Conservation (phyloP, 2,888 invertebrate species). For the Rhopalosiphum nymphaeae region DNA sequence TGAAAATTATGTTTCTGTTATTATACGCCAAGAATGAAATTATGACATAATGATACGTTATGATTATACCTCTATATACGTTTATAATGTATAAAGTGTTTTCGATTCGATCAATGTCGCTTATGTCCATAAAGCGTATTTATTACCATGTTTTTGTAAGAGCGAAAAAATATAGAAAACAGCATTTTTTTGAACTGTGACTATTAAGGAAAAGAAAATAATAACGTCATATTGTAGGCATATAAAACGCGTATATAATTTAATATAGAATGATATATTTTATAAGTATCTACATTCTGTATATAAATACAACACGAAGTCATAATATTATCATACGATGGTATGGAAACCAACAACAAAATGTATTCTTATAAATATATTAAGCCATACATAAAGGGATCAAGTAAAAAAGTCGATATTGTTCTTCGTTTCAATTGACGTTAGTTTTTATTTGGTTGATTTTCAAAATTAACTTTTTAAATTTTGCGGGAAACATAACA, state of each 20-base stretch:
- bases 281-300: neutral
- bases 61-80: neutral
- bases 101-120: neutral
- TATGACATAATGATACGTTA: conserved; percentile 33
- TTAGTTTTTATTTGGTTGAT: neutral
- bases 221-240: neutral
- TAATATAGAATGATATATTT: neutral
- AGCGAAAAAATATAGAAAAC: neutral
- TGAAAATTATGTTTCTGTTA: neutral
- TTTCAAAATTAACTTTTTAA: neutral
- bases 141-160: neutral
- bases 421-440: neutral
- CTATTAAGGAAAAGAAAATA: neutral
- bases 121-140: neutral
- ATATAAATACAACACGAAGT: neutral
- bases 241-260: neutral
- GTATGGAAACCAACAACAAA: neutral
- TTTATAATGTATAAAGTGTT: neutral
- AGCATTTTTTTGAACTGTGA: neutral
- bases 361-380: neutral
- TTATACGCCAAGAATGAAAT: neutral
- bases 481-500: neutral
- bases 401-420: neutral
- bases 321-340: neutral
- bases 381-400: neutral